phyloP scores from a whole-genome alignment of 2,888 invertebrate genomes.

The Acleris emargana region DNA sequence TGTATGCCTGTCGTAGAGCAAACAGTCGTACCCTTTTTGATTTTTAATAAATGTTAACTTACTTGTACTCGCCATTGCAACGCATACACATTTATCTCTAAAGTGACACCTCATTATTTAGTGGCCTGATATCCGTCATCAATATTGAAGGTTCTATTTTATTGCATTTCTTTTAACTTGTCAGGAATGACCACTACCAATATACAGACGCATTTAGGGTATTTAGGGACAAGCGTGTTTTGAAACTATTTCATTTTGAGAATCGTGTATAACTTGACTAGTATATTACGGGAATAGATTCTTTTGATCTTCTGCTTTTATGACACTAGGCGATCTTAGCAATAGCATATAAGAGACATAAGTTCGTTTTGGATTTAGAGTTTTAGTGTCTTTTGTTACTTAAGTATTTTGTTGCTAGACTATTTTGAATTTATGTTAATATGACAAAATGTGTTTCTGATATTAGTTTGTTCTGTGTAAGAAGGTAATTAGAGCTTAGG shows the following conservation, averaged over 20 bases:
- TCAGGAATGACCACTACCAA: not conserved
- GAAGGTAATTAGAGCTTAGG: too few relatives aligned
- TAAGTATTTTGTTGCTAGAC: not conserved
- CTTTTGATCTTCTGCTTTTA: slow-evolving; percentile 2
- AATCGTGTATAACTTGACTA: not conserved
- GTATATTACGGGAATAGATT: slow-evolving; percentile 7
- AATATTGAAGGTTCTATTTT: slow-evolving; percentile 8
- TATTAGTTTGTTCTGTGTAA: too few relatives aligned
- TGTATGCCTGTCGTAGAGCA: slow-evolving; percentile 3
- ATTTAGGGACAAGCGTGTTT: slow-evolving; percentile 2
- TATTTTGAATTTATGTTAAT: too few relatives aligned
- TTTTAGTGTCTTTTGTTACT: not conserved
- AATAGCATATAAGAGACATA: not conserved
- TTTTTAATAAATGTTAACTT: too few relatives aligned
- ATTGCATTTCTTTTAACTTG: not conserved
- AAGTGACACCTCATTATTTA: slow-evolving; percentile 6
- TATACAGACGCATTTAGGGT: not conserved
- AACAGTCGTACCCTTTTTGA: slow-evolving; percentile 7
- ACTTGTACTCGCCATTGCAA: slow-evolving; percentile 13
- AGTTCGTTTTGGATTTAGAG: not conserved
- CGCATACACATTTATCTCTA: slow-evolving; percentile 2
- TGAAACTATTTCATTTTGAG: not conserved
- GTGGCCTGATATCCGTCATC: slow-evolving; percentile 15
- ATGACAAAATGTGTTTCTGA: too few relatives aligned
- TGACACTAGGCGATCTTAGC: slow-evolving; percentile 3